Evolutionary conservation across 2,888 invertebrate genomes (phyloP), one percentile per base, ranked within the genome.

Genomic region (Petrophora chlorosata): DNA sequence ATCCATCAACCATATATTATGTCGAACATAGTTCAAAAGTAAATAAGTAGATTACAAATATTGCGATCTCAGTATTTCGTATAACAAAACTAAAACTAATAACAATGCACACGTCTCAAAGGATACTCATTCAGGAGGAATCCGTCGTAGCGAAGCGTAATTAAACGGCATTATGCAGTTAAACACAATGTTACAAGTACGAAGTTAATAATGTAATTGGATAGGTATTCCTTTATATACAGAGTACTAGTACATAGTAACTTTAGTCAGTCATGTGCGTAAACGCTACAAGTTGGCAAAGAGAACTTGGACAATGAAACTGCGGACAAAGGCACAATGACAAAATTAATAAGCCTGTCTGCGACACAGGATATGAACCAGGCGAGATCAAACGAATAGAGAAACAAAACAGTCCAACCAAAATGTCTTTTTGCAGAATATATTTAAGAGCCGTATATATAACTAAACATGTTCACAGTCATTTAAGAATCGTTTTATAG

Each of bases 161-260:
- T 61, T 62, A 64, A 59, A 67, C 49, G 43, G 41, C 57, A 61
- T 57, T 65, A 60, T 56, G 55, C 59, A 57, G 53, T 44, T 55
- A 59, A 57, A 49, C 22, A 50, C 45, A 58, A 54, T 35, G 48
- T 53, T 52, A 45, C 32, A 52, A 44, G 53, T 58, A 61, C 29
- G 36, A 47, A 60, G 38, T 60, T 56, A 63, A 50, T 46, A 45
- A 53, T 48, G 34, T 56, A 55, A 62, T 61, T 59, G 49, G 48
- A 53, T 48, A 56, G 32, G 48, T 51, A 53, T 45, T 50, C 35
- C 42, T 44, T 12, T 17, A 30, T 15, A 26, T 32, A 43, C 19
- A 3, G 10, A 10, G 25, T n/a, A n/a, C 9, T 3, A 29, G 36
- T 44, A 45, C 34, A 34, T 45, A 46, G 28, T 34, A n/a, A 41